Base-by-base conservation (phyloP, 2,797 vertebrate genomes). In the Acanthurus lineatus region DNA sequence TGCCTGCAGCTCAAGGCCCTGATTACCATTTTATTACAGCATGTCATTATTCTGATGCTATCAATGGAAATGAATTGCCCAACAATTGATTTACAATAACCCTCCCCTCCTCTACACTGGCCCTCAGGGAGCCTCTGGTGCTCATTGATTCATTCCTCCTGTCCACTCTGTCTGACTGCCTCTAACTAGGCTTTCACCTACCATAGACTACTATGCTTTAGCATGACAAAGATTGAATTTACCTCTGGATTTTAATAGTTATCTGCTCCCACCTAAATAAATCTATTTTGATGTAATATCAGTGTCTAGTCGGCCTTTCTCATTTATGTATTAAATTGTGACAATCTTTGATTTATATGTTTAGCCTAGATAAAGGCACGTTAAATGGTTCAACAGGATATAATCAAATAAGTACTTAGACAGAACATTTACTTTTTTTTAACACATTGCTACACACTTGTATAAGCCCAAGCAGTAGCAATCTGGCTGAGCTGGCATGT, bases 61-160 rank as follows among this genome's bases (percentile, higher is more conserved):
- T 94, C 94, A 91, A 93, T 93, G 89, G 85, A 88, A 92, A 93
- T 91, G 78, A 94, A 94, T 93, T 93, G 91, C 89, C 88, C 32
- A 66, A 65, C 84, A 88, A 93, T 93, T 93, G 92, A 93, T 95
- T 93, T 91, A 89, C 89, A 89, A 86, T 88, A 90, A 82, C 65
- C 65, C 73, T 85, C 69, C 79, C 77, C 74, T 76, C 38, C 69
- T 63, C 77, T 53, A 20, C 9, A 22, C 79, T 1, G 76, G 82
- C 75, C 86, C 87, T 84, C 69, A 4, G 86, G 89, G 89, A 91
- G 71, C 65, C 76, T 83, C 79, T 86, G 83, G 60, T 73, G 73
- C 83, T 87, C 88, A 91, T 89, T 91, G 90, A 92, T 92, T 91
- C 4, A 76, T 85, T 86, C 85, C 83, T 87, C 77, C 82, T 82